These are phyloP conservation scores for Benitochromis conjunctus DNA, from an alignment of 2,113 vertebrate species.

Conservation along the genomic window DNA sequence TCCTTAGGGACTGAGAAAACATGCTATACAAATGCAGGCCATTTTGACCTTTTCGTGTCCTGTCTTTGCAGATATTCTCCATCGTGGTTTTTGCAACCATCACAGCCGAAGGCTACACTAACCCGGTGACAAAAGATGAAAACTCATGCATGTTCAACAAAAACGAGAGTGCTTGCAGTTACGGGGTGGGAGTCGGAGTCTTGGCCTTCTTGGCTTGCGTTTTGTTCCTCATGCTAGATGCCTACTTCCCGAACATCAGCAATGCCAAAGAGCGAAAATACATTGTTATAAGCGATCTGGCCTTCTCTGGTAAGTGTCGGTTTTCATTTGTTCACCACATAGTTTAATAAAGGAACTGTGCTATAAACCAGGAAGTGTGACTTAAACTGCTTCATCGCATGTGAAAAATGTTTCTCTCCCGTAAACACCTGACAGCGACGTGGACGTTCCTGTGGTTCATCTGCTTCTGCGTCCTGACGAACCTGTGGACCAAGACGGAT, in stretches of 20 bases:
- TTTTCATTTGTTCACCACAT: not conserved
- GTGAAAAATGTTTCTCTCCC: not conserved
- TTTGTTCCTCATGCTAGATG: conserved; percentile 81
- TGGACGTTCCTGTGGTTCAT: conserved; percentile 96
- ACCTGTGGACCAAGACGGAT: conserved; percentile 76
- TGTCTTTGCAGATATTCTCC: conserved; percentile 78
- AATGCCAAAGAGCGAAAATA: conserved; percentile 83
- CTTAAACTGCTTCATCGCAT: not conserved
- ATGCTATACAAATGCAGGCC: too few species aligned
- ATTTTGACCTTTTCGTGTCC: not conserved
- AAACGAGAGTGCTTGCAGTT: conserved; percentile 82
- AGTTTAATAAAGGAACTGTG: not conserved
- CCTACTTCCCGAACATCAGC: conserved; percentile 87
- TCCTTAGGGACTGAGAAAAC: too few species aligned
- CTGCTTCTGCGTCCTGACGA: conserved; percentile 88
- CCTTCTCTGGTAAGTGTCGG: conserved; percentile 80
- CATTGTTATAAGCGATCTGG: conserved; percentile 82
- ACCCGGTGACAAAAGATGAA: fast-evolving
- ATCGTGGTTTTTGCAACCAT: conserved; percentile 89
- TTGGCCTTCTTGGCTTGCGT: conserved; percentile 84
- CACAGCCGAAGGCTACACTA: conserved; percentile 84
- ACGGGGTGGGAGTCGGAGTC: conserved; percentile 79
- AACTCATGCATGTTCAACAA: conserved; percentile 80
- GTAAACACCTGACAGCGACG: conserved; percentile 54
- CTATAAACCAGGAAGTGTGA: not conserved